phyloP scores from a whole-genome alignment of 2,888 invertebrate species.

The Caenorhabditis becei region DNA sequence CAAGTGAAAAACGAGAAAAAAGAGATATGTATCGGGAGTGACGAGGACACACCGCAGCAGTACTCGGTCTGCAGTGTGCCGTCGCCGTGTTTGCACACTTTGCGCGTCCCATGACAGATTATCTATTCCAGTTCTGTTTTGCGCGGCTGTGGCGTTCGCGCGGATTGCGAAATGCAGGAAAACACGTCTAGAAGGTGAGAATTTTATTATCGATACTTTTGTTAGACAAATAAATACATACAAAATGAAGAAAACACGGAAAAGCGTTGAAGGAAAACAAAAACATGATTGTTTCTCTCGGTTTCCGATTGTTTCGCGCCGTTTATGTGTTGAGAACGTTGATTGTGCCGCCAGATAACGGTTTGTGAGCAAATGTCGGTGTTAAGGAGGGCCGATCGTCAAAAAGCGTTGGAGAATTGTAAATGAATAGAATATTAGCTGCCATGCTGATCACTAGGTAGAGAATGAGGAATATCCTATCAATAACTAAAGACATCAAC shows the following conservation, averaged over 20 bases:
- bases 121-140: constrained; percentile 48
- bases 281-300: constrained; percentile 4
- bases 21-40: constrained; percentile 23
- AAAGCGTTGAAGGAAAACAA: neutral
- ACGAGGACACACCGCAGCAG: constrained; percentile 2
- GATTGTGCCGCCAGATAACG: constrained; percentile 66
- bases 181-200: constrained; percentile 34
- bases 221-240: constrained; percentile 30
- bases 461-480: constrained; percentile 69
- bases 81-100: constrained; percentile 44
- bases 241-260: neutral
- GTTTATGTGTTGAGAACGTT: constrained; percentile 54
- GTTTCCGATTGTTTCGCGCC: neutral
- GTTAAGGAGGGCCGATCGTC: constrained; percentile 63
- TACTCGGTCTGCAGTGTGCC: constrained; percentile 27
- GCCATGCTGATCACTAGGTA: constrained; percentile 65
- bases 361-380: constrained; percentile 66
- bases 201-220: constrained; percentile 22
- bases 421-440: constrained; percentile 64
- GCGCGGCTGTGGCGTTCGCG: constrained; percentile 11
- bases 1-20: constrained; percentile 27
- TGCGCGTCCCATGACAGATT: constrained; percentile 48
- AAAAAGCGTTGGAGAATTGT: constrained; percentile 65
- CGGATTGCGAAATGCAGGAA: constrained; percentile 33
- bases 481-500: constrained; percentile 72